Base-by-base conservation (phyloP, 2,113 vertebrate genomes). In the Periophthalmodon schlosseri region DNA sequence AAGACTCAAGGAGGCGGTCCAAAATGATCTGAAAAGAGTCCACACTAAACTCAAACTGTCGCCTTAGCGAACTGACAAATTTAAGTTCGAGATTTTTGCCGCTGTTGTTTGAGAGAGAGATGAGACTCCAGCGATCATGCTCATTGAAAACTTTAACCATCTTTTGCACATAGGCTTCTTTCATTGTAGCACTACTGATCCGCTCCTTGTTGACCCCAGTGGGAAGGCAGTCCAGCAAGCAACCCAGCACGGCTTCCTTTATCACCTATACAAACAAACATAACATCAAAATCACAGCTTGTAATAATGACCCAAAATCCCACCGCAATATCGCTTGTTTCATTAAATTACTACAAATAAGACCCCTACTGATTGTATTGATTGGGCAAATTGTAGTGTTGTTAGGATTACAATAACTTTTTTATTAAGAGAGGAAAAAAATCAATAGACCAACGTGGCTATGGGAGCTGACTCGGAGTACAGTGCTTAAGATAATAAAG, bases 21-120 rank as follows among this genome's bases (percentile, higher is more conserved):
- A 99, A 92, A 73, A 96, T 89, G 80, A 99, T 98, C 76, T 99
- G 98, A 89, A 99, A 99, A 56, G 98, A 99, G 89, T 99, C 98
- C 1, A 99, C 97, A 0, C 98, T 99, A 80, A 99, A 99, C 92
- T 99, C 96, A 81, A 99, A 99, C 87, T 99, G 97, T 36, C 97
- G 90, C n/a, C 95, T 89, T 10, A 99, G 91, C 0, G 92, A 94
- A 81, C 92, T 95, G 63, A 99, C 98, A 0, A 99, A 99, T 86
- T 98, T 98, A 14, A 99, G 90, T 81, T 99, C 98, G 54, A 99
- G 94, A 4, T 99, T 99, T 87, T 99, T 99, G 66, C 98, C 97
- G 0, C 95, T 96, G 88, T 99, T 99, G 89, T 99, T 99, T 49
- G 95, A 97, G 49, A 99, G 94, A 0, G 97, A 99, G 86, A 99